Evolutionary conservation across 2,113 vertebrate species (phyloP).

Genomic region (Gobio gobio): DNA sequence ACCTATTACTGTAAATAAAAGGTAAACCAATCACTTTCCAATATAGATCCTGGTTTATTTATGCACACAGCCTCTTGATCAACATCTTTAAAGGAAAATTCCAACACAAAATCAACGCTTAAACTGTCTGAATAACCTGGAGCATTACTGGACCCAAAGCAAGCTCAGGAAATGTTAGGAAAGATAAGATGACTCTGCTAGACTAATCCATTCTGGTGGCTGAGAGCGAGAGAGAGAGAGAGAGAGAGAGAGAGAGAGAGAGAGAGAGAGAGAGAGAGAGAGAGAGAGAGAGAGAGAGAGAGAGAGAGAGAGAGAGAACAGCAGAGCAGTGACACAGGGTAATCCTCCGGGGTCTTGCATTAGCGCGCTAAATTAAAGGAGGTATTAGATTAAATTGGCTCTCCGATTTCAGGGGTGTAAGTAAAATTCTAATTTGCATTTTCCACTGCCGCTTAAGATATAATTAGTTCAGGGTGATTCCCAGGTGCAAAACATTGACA

Average conservation of each 20-base stretch:
- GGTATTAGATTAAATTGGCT: slow-evolving; percentile 86
- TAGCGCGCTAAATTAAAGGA: slow-evolving; percentile 83
- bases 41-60: background rate
- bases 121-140: slow-evolving; percentile 54
- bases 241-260: slow-evolving; percentile 46
- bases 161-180: slow-evolving; percentile 76
- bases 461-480: slow-evolving; percentile 85
- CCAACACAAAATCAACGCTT: background rate
- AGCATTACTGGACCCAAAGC: slow-evolving; percentile 64
- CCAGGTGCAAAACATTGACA: slow-evolving; percentile 80
- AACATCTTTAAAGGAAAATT: background rate
- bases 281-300: background rate
- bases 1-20: background rate
- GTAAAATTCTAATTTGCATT: slow-evolving; percentile 86
- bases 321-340: slow-evolving; percentile 73
- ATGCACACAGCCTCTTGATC: background rate
- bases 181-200: slow-evolving; percentile 75
- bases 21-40: background rate
- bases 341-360: slow-evolving; percentile 81
- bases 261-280: slow-evolving; percentile 45
- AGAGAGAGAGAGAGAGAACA: slow-evolving; percentile 42
- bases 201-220: slow-evolving; percentile 74
- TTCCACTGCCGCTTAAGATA: slow-evolving; percentile 80
- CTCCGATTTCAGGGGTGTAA: slow-evolving; percentile 85
- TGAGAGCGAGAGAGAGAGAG: slow-evolving; percentile 41